Percentiles rank a stretch among this genome's conserved stretches.
Conservation (phyloP, 1,140 invertebrate genomes). For the Ylistrum balloti region DNA sequence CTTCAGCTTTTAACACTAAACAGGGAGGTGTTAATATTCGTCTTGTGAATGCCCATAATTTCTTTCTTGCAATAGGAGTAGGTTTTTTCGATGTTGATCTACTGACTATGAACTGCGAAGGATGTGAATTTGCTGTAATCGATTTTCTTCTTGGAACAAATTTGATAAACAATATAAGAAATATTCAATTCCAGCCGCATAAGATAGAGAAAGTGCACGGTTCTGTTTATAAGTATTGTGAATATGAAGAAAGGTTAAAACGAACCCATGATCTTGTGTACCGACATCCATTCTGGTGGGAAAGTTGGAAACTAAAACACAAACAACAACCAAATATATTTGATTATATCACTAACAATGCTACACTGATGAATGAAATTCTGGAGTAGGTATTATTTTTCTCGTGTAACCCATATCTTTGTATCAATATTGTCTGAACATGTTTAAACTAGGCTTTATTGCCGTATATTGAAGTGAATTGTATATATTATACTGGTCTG, state of each 20-base stretch:
- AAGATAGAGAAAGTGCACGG: neutral
- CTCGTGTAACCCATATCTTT: too few species aligned
- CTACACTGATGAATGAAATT: neutral
- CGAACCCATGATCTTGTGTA: neutral
- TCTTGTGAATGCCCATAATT: neutral
- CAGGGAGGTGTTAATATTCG: neutral
- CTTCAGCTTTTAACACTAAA: neutral
- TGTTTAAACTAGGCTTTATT: too few species aligned
- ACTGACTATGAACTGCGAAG: slow-evolving; percentile 42
- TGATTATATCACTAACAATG: neutral
- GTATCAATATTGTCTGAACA: too few species aligned
- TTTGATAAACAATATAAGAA: slow-evolving; percentile 34
- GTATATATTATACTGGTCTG: too few species aligned
- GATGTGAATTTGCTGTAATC: slow-evolving; percentile 1
- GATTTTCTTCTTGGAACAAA: slow-evolving; percentile 12
- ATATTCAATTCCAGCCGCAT: slow-evolving; percentile 1
- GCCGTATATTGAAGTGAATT: too few species aligned
- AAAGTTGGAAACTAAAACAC: neutral
- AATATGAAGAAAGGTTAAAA: neutral
- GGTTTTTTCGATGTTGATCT: neutral
- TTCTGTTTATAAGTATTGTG: slow-evolving; percentile 21
- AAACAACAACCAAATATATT: neutral
- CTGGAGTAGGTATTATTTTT: too few species aligned
- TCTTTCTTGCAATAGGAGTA: neutral
- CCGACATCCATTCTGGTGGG: neutral